Base-by-base conservation (phyloP, 92 coral and sea anemone genomes). In the Galaxea fascicularis region DNA sequence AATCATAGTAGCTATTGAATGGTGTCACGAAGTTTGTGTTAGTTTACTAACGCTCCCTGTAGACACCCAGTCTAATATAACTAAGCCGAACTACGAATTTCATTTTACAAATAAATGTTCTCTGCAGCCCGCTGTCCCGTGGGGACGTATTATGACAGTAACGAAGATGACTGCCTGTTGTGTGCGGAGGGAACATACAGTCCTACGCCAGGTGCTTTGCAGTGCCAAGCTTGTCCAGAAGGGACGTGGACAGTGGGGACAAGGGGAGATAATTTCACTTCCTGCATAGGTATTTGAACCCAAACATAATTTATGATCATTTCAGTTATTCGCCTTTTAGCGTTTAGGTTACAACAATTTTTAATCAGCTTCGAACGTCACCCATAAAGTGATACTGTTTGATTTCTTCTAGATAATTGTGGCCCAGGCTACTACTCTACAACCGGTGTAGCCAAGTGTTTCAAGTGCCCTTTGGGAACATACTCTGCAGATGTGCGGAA, bases 191-290 rank as follows among this genome's bases (percentile, higher is more conserved):
- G 98, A 45, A 77, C 85, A 24, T 94, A 64, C 80, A 85, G 73
- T 30, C 88, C 86, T 18, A 30, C 18, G 0, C 95, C 80, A 64
- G 98, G 98, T 18, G 95, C 93, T 2, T 76, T 94, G 53, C 73
- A 69, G 30, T 94, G 98, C 73, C 71, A 80, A 10, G 65, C 86
- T 18, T 94, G 98, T 24, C 98, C 98, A 15, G 82, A 75, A 0
- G 98, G 98, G 39, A 93, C 91, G 30, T 94, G 98, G 98, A 94
- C 98, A 13, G 74, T 83, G 60, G 93, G 95, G 4, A 74, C 88
- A 76, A 89, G 85, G 24, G 81, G 88, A 72, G 91, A 89, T 68
- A 94, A 94, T 85, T 81, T 87, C 54, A 94, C 98, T 9, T 76
- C 95, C 31, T 94, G 98, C 54, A 87, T 85, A 85, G 98, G 98